A percentile compares a stretch with the other conserved stretches of the same genome.
phyloP scores from a whole-genome alignment of 2,797 vertebrate genomes.

The Epinephelus coioides region DNA sequence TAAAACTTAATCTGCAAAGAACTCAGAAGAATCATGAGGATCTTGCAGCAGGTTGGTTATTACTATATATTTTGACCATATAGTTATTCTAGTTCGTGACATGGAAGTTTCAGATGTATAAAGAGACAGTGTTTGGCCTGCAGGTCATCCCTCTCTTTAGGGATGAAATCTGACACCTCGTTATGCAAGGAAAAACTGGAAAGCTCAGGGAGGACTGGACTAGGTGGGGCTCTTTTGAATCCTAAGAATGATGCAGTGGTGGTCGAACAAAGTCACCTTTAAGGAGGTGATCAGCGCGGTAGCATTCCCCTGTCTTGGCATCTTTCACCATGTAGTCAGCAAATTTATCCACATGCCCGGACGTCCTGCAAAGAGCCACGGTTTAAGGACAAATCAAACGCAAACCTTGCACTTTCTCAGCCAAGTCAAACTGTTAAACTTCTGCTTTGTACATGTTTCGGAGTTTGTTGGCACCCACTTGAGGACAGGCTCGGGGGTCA shows the following conservation, averaged over 20 bases:
- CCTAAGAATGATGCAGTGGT: not conserved
- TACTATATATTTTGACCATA: not conserved
- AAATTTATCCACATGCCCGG: conserved; percentile 96
- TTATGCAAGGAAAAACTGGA: not conserved
- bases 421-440: not conserved
- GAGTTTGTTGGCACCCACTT: conserved; percentile 86
- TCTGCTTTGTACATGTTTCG: not conserved
- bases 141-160: conserved; percentile 2
- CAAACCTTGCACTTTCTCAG: not conserved
- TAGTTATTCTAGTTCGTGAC: not conserved
- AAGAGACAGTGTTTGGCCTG: not conserved
- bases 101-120: not conserved
- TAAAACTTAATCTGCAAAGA: not conserved
- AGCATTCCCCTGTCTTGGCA: conserved; percentile 93
- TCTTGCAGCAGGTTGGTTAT: not conserved
- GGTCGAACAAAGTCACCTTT: conserved; percentile 85
- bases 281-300: conserved; percentile 94
- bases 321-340: conserved; percentile 98
- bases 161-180: conserved; percentile 25
- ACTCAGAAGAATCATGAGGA: not conserved
- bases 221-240: not conserved
- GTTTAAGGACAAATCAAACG: not conserved
- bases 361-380: conserved; percentile 85
- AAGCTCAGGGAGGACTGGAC: not conserved
- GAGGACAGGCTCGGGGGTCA: conserved; percentile 95